Base-by-base conservation (phyloP, 2,888 invertebrate species). In the Uloborus plumipes region DNA sequence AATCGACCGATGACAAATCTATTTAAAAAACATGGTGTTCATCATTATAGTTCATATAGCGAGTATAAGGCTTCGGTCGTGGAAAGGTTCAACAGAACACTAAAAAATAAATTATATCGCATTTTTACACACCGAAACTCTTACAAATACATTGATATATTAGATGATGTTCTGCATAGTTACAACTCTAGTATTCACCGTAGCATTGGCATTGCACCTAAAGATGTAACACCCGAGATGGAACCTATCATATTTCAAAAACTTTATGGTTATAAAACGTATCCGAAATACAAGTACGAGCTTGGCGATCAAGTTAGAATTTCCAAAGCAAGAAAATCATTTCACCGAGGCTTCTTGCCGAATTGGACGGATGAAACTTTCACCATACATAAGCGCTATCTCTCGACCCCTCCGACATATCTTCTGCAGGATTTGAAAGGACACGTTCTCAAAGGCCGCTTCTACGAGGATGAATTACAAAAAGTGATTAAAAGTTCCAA, bases 41-140 rank as follows among this genome's bases (percentile, higher is more conserved):
- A 64, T n/a, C 70, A 78, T 49, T 77, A 77, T 22, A 51, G 47
- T 49, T 50, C 70, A 1, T 39, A 87, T 77, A 86, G 87, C 53
- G 86, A 86, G 11, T 14, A 20, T 51, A 88, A 89, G 80, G 87
- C 87, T 0, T 81, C 85, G 1, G 84, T 88, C 1, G 86, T 87
- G 0, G 88, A 88, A 85, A 73, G 88, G 11, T 87, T 87, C 14
- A 87, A 87, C 81, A 65, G 87, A 72, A 88, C 87, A 9, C 59
- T 88, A 16, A 88, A 88, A 82, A 84, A 85, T 50, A 86, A 69
- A 64, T 39, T 74, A 14, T 74, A 62, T 64, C 62, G 74, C n/a
- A 64, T 74, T 11, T 69, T 74, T 58, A 80, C 80, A 9, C 74
- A 80, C 18, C 18, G 58, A 39, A 62, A 53, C 7, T 74, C 74